Evolutionary conservation across 2,888 invertebrate genomes (phyloP).

Genomic region (Alloscopus bannaensis): DNA sequence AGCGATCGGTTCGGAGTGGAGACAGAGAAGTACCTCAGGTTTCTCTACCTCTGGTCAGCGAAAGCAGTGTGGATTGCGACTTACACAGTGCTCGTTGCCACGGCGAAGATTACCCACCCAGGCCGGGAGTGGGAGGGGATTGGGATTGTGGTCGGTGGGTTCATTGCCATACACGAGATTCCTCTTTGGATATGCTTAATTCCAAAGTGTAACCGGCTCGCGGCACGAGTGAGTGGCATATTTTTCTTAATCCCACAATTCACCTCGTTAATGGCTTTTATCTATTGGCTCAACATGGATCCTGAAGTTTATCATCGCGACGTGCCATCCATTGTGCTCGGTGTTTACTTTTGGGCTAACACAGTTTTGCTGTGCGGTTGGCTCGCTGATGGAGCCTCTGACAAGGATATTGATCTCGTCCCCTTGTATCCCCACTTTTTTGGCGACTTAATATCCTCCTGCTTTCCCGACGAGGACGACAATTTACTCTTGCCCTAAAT

Average conservation of each 20-base stretch:
- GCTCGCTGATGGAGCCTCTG: slow-evolving; percentile 59
- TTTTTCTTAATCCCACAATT: slow-evolving; percentile 72
- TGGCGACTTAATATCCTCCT: slow-evolving; percentile 60
- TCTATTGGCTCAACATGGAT: slow-evolving; percentile 71
- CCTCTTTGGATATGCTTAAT: slow-evolving; percentile 56
- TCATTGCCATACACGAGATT: slow-evolving; percentile 46
- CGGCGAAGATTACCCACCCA: slow-evolving; percentile 35
- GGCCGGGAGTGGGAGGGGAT: slow-evolving; percentile 25
- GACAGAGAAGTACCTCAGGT: slow-evolving; percentile 48
- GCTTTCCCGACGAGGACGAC: too few relatives aligned
- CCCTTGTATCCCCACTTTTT: slow-evolving; percentile 71
- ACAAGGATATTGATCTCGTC: slow-evolving; percentile 69
- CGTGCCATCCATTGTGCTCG: slow-evolving; percentile 68
- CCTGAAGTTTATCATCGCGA: slow-evolving; percentile 64
- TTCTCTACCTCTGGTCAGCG: slow-evolving; percentile 59
- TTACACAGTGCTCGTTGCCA: slow-evolving; percentile 54
- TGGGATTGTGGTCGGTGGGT: slow-evolving; percentile 12
- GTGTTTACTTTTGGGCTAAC: slow-evolving; percentile 66
- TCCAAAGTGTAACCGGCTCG: slow-evolving; percentile 36
- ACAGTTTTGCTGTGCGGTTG: slow-evolving; percentile 53
- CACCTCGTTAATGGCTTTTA: slow-evolving; percentile 65
- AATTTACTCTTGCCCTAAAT: too few relatives aligned
- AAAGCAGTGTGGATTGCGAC: slow-evolving; percentile 64
- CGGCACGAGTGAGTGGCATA: slow-evolving; percentile 38
- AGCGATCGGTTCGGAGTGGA: slow-evolving; percentile 62